Percentiles rank a stretch among this genome's conserved stretches.
phyloP scores from a whole-genome alignment of 2,797 vertebrate species.

The Hypotaenidia okinawae region DNA sequence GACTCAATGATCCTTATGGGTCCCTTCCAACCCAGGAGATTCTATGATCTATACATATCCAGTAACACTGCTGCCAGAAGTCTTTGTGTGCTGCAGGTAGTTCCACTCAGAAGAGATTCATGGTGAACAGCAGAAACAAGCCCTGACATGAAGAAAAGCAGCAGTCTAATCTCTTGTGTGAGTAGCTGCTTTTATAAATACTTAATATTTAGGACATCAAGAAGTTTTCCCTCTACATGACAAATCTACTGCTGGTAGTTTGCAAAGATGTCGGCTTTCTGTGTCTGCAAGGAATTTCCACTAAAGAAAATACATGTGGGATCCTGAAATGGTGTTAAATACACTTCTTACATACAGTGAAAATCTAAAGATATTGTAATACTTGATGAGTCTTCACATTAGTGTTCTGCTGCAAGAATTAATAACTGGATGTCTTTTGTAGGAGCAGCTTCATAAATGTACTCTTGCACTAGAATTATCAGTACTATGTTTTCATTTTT shows the following conservation, averaged over 20 bases:
- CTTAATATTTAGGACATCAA: background rate
- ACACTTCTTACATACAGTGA: background rate
- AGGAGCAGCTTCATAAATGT: background rate
- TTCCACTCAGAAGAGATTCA: background rate
- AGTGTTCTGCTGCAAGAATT: background rate
- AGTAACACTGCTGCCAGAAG: background rate
- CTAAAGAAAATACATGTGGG: background rate
- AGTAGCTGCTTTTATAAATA: background rate
- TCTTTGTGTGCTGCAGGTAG: background rate
- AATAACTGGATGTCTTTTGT: background rate
- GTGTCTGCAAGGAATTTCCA: background rate
- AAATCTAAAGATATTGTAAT: background rate
- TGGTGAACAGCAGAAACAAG: background rate
- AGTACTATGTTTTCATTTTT: background rate
- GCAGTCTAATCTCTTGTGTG: background rate
- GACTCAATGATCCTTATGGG: too few species aligned
- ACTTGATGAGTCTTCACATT: background rate
- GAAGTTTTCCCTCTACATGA: fast-evolving
- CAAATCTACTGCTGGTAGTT: background rate
- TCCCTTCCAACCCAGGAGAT: too few species aligned
- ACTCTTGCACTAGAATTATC: background rate
- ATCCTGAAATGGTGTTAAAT: background rate
- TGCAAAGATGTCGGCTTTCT: background rate
- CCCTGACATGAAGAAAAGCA: background rate
- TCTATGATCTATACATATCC: too few species aligned